phyloP scores from a whole-genome alignment of 2,888 invertebrate genomes.

The Zaprionus lineosus region DNA sequence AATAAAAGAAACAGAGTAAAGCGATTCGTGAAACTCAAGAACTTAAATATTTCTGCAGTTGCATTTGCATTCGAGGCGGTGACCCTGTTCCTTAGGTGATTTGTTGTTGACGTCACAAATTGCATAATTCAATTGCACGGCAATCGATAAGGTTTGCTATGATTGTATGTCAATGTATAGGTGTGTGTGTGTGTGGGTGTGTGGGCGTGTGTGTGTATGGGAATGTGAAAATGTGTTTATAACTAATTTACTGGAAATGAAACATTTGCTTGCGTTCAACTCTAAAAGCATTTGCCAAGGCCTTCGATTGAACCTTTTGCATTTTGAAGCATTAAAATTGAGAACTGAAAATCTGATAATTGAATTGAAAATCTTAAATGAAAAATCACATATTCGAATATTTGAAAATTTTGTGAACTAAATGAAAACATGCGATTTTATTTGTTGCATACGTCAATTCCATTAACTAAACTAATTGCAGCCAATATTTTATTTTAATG shows the following conservation, averaged over 20 bases:
- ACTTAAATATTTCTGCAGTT: constrained; percentile 42
- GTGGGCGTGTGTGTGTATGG: constrained; percentile 2
- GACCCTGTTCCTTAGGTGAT: neutral
- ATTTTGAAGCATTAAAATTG: constrained; percentile 16
- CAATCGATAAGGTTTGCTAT: constrained; percentile 44
- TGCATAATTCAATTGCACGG: constrained; percentile 46
- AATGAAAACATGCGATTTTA: constrained; percentile 52
- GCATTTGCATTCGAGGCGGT: constrained; percentile 34
- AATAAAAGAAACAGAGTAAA: constrained; percentile 54
- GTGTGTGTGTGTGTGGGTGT: constrained; percentile 15
- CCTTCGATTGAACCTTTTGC: constrained; percentile 14
- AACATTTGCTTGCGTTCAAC: constrained; percentile 45
- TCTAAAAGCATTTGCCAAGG: constrained; percentile 61
- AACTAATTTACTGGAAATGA: constrained; percentile 42
- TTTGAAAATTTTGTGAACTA: constrained; percentile 19
- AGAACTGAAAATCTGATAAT: constrained; percentile 22
- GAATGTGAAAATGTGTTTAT: neutral
- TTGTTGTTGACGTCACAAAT: constrained; percentile 43
- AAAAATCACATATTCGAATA: constrained; percentile 24
- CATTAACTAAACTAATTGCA: constrained; percentile 70
- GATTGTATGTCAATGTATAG: too few relatives aligned
- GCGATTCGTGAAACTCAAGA: constrained; percentile 51
- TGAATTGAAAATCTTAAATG: constrained; percentile 10
- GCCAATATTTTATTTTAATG: constrained; percentile 57
- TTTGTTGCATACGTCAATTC: constrained; percentile 34